Evolutionary conservation across 1,140 invertebrate species (phyloP), one percentile per base, ranked within the genome.

Genomic region (Muscidifurax raptorellus): DNA sequence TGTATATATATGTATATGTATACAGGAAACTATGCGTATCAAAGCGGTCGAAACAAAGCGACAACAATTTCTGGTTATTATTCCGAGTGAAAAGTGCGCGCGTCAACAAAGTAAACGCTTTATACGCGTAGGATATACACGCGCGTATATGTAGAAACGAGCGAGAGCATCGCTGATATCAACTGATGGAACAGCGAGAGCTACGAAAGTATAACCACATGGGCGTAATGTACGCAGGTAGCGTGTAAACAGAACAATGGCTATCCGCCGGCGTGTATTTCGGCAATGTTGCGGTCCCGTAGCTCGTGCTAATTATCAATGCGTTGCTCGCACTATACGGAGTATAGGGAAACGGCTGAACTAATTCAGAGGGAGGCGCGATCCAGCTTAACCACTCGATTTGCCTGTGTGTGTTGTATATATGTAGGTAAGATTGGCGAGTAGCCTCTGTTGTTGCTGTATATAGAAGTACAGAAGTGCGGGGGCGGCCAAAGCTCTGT

Each of bases 241-340:
- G 52, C 22, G 52, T 18, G 52, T 59, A 59, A 59, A 59, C 22
- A 59, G 52, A 59, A 59, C 52, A 59, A 59, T 59, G 22, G 52
- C 52, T 59, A 18, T 59, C 52, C 18, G 5, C 44, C 44, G 6
- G 22, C 52, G 18, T 59, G 22, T 59, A n/a, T 59, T 59, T 59
- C 52, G 52, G 27, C 66, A 27, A 28, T 74, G 10, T 75, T 75
- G 71, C 71, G 72, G 72, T 47, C n/a, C 12, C 22, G 32, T 22
- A 25, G 36, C n/a, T 30, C 28, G 18, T 44, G 75, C 75, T 77
- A 77, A 77, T 77, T 77, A 77, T 59, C 27, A 59, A 44, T 25
- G 22, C n/a, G 12, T n/a, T 44, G n/a, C 22, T 18, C 22, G 32
- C 18, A 27, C 32, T n/a, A n/a, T n/a, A 40, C 9, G 72, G 15